Conservation (phyloP, 2,113 vertebrate species). For the Bubo scandiacus region DNA sequence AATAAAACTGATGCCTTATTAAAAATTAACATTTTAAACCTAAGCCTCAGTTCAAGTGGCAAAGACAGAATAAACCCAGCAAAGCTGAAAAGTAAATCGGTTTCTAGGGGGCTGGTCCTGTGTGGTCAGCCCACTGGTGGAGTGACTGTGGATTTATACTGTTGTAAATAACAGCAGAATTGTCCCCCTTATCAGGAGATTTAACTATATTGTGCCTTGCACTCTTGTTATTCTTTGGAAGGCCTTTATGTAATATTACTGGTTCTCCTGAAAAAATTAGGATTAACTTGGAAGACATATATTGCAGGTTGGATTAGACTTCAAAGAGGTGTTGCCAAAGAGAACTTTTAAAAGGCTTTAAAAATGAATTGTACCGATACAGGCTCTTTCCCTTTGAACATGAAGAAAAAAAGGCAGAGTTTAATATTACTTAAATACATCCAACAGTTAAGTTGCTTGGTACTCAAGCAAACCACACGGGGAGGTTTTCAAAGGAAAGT, state of each 20-base stretch:
- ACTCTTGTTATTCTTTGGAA: conserved; percentile 19
- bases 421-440: conserved; percentile 19
- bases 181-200: not conserved
- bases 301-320: conserved; percentile 59
- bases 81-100: not conserved
- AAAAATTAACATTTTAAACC: conserved; percentile 17
- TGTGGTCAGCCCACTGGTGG: not conserved
- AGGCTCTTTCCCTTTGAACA: conserved; percentile 35
- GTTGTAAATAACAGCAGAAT: not conserved
- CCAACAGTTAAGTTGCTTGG: not conserved
- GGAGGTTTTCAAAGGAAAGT: conserved; percentile 15
- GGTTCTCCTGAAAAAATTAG: conserved; percentile 40
- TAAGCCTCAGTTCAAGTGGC: not conserved
- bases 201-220: not conserved
- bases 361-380: not conserved
- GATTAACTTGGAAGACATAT: conserved; percentile 54
- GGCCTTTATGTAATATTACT: conserved; percentile 16
- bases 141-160: not conserved
- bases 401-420: not conserved
- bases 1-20: not conserved
- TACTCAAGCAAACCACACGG: not conserved
- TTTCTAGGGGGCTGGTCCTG: not conserved
- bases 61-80: not conserved
- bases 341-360: conserved; percentile 57
- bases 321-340: conserved; percentile 59